Evolutionary conservation across 2,888 invertebrate genomes (phyloP), one percentile per base, ranked within the genome.

Genomic region (Polydrusus tereticollis): DNA sequence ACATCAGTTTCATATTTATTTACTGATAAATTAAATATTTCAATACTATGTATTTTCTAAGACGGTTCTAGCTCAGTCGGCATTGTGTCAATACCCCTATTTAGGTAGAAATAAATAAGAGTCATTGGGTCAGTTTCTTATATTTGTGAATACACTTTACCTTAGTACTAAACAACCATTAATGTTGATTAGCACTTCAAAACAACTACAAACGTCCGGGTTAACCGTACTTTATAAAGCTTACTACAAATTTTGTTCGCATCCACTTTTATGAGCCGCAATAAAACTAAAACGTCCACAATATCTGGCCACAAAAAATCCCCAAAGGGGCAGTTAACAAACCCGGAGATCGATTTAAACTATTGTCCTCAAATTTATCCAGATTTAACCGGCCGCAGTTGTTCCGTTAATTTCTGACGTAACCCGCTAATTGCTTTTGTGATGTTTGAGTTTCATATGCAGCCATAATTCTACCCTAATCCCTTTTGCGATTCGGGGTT

Each of bases 361-460:
- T 29, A 41, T 67, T 58, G 67, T 67, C 67, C 33, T 16, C 16
- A 45, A 59, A 60, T 68, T 45, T 59, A 62, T 70, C 64, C 63
- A 38, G 64, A 64, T 64, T 70, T 59, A 43, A 29, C 65, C 14
- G 33, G 38, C 59, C 65, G 65, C 66, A 65, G 43, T 59, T 70
- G 45, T 58, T 33, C 59, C 18, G 64, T 65, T 58, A 71, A 50
- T 65, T 64, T 71, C 65, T 65, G 55, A 65, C 66, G 55, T 66
- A 60, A 71, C 60, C 47, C 63, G 60, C n/a, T 66, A 66, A 67
- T 72, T 67, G 58, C 47, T 67, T 26, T 33, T 26, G 63, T 63
- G 26, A 67, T 62, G 62, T 67, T 72, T 67, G 57, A 62, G 63
- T 58, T 63, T 72, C 66, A 63, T 63, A 63, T 72, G 62, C 62